phyloP scores from a whole-genome alignment of 2,888 invertebrate genomes.

The Trissolcus brochymenae region DNA sequence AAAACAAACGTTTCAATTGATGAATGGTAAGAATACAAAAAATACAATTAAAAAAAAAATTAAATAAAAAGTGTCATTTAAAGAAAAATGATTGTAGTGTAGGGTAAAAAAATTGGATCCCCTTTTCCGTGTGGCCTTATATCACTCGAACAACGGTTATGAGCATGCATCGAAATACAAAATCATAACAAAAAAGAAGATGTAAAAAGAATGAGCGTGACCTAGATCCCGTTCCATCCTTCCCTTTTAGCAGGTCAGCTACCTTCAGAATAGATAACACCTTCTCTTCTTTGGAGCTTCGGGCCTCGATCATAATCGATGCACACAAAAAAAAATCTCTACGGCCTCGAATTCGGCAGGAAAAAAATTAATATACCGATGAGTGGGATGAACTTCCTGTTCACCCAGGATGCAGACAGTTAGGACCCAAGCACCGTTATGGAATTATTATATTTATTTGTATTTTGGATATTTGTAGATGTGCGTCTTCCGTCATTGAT shows the following conservation, averaged over 20 bases:
- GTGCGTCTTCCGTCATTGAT: conserved; percentile 21
- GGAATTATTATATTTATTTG: conserved; percentile 23
- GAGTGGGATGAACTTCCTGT: conserved; percentile 49
- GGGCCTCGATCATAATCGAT: conserved; percentile 44
- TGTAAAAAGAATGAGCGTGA: conserved; percentile 42
- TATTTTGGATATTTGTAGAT: conserved; percentile 20
- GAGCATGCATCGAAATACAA: conserved; percentile 18
- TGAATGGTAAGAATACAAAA: too few species aligned
- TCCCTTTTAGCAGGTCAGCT: conserved; percentile 45
- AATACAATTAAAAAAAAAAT: too few species aligned
- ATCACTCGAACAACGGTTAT: conserved; percentile 41
- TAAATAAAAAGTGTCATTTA: too few species aligned
- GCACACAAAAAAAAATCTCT: conserved; percentile 49
- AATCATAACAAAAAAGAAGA: conserved; percentile 21
- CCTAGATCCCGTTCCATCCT: conserved; percentile 50
- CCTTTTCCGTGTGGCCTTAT: neutral
- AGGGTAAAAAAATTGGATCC: too few species aligned
- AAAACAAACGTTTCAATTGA: too few species aligned
- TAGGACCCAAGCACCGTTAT: conserved; percentile 46
- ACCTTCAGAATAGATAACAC: conserved; percentile 52
- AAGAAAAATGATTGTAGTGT: too few species aligned
- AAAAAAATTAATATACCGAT: conserved; percentile 53
- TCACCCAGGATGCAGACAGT: conserved; percentile 45
- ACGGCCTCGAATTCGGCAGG: conserved; percentile 24
- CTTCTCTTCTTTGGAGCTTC: conserved; percentile 24